Evolutionary conservation across 2,888 invertebrate species (phyloP).

Genomic region (Drosophila conformis): DNA sequence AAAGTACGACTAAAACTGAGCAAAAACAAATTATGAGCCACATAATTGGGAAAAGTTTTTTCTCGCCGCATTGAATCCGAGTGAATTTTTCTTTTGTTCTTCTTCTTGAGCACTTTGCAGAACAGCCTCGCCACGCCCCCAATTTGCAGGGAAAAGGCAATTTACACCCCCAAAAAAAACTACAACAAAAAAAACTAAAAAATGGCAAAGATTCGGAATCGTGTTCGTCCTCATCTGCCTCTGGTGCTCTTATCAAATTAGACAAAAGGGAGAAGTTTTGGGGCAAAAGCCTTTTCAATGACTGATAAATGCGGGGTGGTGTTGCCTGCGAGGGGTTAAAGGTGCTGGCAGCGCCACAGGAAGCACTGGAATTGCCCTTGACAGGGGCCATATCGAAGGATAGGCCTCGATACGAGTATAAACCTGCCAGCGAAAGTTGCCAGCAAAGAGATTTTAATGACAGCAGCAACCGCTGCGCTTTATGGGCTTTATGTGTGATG

Average conservation of each 20-base stretch:
- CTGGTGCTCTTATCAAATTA: conserved; percentile 68
- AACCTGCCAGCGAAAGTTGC: conserved; percentile 52
- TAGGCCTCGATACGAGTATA: conserved; percentile 60
- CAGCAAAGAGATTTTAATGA: conserved; percentile 77
- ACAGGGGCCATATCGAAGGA: conserved; percentile 33
- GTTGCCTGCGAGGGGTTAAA: conserved; percentile 55
- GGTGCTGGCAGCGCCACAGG: conserved; percentile 64
- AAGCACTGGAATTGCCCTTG: conserved; percentile 59
- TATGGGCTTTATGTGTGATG: conserved; percentile 63
- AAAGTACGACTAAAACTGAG: conserved; percentile 15
- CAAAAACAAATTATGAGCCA: conserved; percentile 34
- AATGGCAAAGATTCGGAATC: conserved; percentile 39
- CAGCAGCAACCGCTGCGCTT: conserved; percentile 72
- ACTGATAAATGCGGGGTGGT: conserved; percentile 22
- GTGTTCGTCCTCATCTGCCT: conserved; percentile 30
- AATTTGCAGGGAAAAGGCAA: conserved; percentile 43
- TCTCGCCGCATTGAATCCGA: conserved; percentile 60
- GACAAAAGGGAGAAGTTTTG: conserved; percentile 67
- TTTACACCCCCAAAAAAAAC: conserved; percentile 54
- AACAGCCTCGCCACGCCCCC: conserved; percentile 25
- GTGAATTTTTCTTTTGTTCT: conserved; percentile 31
- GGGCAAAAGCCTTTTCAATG: conserved; percentile 49
- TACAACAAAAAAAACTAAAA: not conserved
- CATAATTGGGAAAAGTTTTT: conserved; percentile 68
- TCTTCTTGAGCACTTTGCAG: conserved; percentile 47